Percentiles rank a stretch among this genome's conserved stretches.
Conservation (phyloP, 2,113 vertebrate genomes). For the Embiotoca jacksoni region DNA sequence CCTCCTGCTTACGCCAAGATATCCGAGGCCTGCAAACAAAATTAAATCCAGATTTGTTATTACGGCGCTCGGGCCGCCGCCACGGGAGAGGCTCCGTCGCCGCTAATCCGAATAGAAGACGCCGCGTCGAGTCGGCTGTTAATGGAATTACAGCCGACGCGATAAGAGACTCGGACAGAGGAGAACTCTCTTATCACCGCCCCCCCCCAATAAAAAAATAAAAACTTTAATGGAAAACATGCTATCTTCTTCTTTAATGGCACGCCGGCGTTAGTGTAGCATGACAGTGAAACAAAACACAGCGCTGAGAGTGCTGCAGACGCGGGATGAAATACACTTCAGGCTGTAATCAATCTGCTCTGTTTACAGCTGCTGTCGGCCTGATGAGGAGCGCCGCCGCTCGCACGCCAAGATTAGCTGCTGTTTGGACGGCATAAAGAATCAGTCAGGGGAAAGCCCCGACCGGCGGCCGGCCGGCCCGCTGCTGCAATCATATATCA, state of each 20-base stretch:
- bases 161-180: slow-evolving; percentile 56
- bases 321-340: slow-evolving; percentile 50
- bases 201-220: slow-evolving; percentile 7
- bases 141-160: slow-evolving; percentile 54
- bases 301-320: slow-evolving; percentile 11
- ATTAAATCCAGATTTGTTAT: slow-evolving; percentile 63
- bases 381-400: slow-evolving; percentile 66
- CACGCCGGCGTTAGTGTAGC: slow-evolving; percentile 33
- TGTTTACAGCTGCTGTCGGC: slow-evolving; percentile 71
- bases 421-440: slow-evolving; percentile 59
- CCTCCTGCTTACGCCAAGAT: not conserved
- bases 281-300: slow-evolving; percentile 57
- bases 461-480: slow-evolving; percentile 17
- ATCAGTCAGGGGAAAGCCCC: slow-evolving; percentile 63
- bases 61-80: not conserved
- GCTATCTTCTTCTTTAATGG: slow-evolving; percentile 37
- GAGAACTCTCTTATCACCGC: slow-evolving; percentile 31
- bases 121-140: slow-evolving; percentile 9
- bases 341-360: slow-evolving; percentile 65
- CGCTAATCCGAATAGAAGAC: slow-evolving; percentile 47
- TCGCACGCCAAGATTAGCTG: slow-evolving; percentile 59
- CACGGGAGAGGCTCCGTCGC: slow-evolving; percentile 25
- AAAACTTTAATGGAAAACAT: slow-evolving; percentile 41
- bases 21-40: slow-evolving; percentile 1
- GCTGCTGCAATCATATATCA: slow-evolving; percentile 55